These are phyloP conservation scores for Opisthocomus hoazin DNA, from an alignment of 2,113 vertebrate genomes.

Conservation along the genomic window DNA sequence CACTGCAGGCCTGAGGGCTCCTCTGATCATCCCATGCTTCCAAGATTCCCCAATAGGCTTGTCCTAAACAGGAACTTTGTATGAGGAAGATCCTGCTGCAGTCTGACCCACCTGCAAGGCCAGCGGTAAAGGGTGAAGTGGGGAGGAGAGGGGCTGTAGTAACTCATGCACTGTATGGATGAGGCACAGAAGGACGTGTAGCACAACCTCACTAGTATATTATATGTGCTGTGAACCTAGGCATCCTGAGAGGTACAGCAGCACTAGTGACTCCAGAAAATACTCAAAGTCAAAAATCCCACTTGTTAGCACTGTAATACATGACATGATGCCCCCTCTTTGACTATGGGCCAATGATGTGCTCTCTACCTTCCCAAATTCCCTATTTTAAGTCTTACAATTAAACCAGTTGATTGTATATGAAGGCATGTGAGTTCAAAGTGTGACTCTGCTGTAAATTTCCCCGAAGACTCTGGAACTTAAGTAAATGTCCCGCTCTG, in stretches of 20 bases:
- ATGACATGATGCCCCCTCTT: neutral
- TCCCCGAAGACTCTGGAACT: neutral
- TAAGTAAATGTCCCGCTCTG: neutral
- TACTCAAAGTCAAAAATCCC: no score
- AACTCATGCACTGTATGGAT: neutral
- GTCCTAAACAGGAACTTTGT: neutral
- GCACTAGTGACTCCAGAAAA: neutral
- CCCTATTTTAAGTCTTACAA: no score
- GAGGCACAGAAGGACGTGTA: neutral
- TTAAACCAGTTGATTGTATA: neutral
- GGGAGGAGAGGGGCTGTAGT: neutral
- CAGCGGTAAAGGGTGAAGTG: neutral
- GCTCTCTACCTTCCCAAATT: neutral
- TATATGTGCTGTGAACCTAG: neutral
- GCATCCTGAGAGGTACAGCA: neutral
- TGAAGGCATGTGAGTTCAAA: neutral
- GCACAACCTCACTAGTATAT: neutral
- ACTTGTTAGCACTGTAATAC: neutral
- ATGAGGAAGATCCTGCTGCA: neutral
- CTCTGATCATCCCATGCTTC: neutral
- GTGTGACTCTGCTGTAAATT: accelerated
- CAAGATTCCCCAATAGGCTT: neutral
- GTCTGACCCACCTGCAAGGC: neutral
- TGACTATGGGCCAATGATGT: no score
- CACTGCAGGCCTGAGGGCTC: neutral